Percentiles rank a stretch among this genome's conserved stretches.
These are phyloP conservation scores for Enteromius viviparus DNA, from an alignment of 2,797 vertebrate species.

Conservation along the genomic window DNA sequence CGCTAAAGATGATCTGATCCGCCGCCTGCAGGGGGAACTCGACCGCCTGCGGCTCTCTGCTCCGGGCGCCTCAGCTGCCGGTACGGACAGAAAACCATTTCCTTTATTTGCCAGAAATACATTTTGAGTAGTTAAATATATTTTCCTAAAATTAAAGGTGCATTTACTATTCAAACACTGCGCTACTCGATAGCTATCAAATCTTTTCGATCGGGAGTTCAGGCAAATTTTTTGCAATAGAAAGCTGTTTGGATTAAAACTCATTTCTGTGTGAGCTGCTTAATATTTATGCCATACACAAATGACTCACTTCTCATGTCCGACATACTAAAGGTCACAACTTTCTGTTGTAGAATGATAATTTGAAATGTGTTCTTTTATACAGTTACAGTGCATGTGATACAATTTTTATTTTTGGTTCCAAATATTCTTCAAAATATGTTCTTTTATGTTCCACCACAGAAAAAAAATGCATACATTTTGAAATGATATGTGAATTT, in stretches of 20 bases:
- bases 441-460: background rate
- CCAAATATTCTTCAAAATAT: background rate
- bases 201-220: background rate
- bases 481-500: background rate
- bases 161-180: background rate
- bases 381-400: background rate
- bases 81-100: constrained; percentile 12
- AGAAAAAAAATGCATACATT: background rate
- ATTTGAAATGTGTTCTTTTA: background rate
- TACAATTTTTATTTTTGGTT: background rate
- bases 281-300: background rate
- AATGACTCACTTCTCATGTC: background rate
- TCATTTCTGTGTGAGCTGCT: background rate
- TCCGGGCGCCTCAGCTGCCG: constrained; percentile 66
- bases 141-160: background rate
- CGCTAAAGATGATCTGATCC: constrained; percentile 82
- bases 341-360: background rate
- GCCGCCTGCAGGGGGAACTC: constrained; percentile 81
- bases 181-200: background rate
- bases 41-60: constrained; percentile 76
- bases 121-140: background rate
- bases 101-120: background rate
- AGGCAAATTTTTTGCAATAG: background rate
- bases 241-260: background rate
- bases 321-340: background rate